phyloP scores from a whole-genome alignment of 2,797 vertebrate species.

The Alauda arvensis region DNA sequence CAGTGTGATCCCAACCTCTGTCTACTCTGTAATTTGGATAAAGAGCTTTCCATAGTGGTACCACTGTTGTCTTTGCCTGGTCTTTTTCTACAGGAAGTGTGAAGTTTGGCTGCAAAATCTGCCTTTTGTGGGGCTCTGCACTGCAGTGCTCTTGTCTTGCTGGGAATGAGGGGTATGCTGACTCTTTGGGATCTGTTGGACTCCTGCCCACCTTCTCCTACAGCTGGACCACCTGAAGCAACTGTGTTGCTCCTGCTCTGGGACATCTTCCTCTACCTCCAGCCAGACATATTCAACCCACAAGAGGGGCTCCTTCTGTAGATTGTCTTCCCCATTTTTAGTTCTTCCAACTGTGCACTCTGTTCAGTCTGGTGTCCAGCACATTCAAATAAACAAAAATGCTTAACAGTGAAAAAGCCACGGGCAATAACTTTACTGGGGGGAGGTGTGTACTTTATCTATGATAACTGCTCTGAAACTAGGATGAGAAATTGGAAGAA shows the following conservation, averaged over 20 bases:
- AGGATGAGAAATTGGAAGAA: not conserved
- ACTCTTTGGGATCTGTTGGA: not conserved
- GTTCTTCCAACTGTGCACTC: not conserved
- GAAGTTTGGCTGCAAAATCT: not conserved
- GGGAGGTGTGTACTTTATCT: not conserved
- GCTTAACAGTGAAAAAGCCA: not conserved
- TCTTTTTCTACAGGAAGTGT: not conserved
- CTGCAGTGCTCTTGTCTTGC: not conserved
- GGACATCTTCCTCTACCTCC: not conserved
- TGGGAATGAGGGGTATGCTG: not conserved
- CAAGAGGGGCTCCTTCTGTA: not conserved
- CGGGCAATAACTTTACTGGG: accelerated
- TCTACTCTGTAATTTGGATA: not conserved
- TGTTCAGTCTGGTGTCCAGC: not conserved
- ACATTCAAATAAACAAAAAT: not conserved
- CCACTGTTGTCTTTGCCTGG: not conserved
- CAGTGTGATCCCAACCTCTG: not conserved
- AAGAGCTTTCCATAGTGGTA: not conserved
- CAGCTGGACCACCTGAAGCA: not conserved
- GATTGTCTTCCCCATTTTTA: not conserved
- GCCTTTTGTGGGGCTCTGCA: not conserved
- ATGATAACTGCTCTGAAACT: not conserved
- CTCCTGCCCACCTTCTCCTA: not conserved
- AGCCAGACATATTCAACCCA: not conserved
- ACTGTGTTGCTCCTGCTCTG: not conserved